These are phyloP conservation scores for Apantesis nais DNA, from an alignment of 2,888 invertebrate species.

Conservation along the genomic window DNA sequence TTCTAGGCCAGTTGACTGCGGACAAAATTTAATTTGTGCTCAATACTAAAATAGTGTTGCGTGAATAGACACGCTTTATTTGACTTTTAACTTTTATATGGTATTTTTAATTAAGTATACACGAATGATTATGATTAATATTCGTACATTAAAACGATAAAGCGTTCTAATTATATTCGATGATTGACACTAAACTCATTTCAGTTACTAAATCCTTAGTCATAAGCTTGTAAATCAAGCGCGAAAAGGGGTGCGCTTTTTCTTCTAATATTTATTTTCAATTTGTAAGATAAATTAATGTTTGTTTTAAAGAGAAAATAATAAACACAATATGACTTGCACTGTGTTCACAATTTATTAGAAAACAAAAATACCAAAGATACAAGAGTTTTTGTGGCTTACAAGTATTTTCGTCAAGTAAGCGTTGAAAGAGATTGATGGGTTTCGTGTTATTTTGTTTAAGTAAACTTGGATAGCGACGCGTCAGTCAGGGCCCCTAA, in stretches of 20 bases:
- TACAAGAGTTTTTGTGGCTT: background rate
- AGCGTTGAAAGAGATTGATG: constrained; percentile 7
- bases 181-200: constrained; percentile 50
- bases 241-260: constrained; percentile 18
- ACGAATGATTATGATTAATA: background rate
- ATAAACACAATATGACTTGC: background rate
- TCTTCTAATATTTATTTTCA: background rate
- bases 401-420: background rate
- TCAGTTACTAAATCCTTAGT: constrained; percentile 34
- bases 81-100: background rate
- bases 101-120: too few relatives aligned
- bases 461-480: background rate
- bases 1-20: background rate
- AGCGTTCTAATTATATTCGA: constrained; percentile 30
- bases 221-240: constrained; percentile 21
- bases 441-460: constrained; percentile 1
- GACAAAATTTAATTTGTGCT: background rate
- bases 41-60: background rate
- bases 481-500: background rate
- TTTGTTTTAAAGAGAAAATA: background rate
- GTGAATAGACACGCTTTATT: background rate
- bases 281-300: background rate
- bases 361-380: background rate
- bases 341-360: background rate
- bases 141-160: background rate